Evolutionary conservation across 2,113 vertebrate genomes (phyloP).

Genomic region (Pandion haliaetus): DNA sequence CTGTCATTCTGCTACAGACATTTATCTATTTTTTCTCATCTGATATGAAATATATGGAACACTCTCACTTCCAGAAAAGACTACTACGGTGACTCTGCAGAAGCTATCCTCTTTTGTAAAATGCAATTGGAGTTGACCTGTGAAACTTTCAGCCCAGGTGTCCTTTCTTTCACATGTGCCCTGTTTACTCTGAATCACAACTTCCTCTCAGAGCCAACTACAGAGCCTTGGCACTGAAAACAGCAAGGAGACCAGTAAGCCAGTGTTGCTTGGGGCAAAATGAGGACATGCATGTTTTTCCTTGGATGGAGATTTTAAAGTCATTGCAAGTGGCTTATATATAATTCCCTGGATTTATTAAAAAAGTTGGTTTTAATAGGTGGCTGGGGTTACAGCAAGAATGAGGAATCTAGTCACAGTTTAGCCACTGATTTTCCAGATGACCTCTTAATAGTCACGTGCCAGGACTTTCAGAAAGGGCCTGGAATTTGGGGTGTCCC

Average conservation of each 20-base stretch:
- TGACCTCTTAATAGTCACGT: background rate
- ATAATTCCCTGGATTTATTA: slow-evolving; percentile 44
- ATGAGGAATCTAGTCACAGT: background rate
- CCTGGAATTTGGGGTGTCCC: background rate
- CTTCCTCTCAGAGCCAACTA: background rate
- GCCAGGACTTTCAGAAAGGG: background rate
- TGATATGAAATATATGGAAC: background rate
- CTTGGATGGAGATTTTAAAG: background rate
- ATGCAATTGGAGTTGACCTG: background rate
- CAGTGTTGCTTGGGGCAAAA: background rate
- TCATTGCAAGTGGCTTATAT: background rate
- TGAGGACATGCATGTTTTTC: background rate
- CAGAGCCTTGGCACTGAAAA: background rate
- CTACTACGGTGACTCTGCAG: background rate
- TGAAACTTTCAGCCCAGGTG: background rate
- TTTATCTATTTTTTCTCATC: background rate
- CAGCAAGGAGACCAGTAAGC: background rate
- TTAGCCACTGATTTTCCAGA: background rate
- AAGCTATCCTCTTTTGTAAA: background rate
- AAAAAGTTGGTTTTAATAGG: slow-evolving; percentile 1
- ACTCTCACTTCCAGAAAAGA: background rate
- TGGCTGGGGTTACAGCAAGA: background rate
- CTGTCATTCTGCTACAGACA: background rate
- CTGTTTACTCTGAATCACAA: background rate
- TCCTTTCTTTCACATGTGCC: background rate